Evolutionary conservation across 2,113 vertebrate genomes (phyloP).

Genomic region (Physeter macrocephalus): DNA sequence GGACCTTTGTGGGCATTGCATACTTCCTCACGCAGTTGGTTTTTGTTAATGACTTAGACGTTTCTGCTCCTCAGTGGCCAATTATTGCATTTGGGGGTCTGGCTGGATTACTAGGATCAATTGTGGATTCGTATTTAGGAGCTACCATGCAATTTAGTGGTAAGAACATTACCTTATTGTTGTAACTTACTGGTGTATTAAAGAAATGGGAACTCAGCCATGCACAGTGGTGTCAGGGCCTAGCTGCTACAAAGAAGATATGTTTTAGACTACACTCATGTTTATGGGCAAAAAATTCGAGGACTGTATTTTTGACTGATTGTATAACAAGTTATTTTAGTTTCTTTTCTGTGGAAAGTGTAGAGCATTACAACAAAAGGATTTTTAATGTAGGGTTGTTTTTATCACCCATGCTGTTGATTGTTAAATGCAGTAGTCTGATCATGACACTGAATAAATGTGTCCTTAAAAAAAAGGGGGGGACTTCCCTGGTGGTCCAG

Average conservation of each 20-base stretch:
- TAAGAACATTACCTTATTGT: slow-evolving; percentile 66
- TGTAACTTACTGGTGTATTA: neutral
- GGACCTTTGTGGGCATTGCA: slow-evolving; percentile 85
- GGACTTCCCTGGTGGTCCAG: neutral
- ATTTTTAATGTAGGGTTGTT: neutral
- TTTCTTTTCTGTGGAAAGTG: neutral
- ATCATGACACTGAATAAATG: neutral
- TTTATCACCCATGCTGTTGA: neutral
- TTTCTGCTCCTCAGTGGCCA: slow-evolving; percentile 93
- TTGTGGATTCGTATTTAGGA: slow-evolving; percentile 94
- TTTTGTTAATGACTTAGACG: slow-evolving; percentile 87
- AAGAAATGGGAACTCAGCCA: slow-evolving; percentile 1
- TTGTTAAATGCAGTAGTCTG: neutral
- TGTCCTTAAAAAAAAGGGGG: neutral
- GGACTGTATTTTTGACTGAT: neutral
- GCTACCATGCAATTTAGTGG: slow-evolving; percentile 96
- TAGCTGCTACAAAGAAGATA: neutral
- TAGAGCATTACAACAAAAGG: neutral
- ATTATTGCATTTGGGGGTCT: slow-evolving; percentile 87
- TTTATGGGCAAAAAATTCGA: neutral
- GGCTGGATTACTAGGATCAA: slow-evolving; percentile 93
- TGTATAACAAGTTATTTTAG: neutral
- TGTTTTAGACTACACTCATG: neutral
- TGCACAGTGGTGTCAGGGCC: no score
- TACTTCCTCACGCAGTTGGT: slow-evolving; percentile 90